phyloP scores from a whole-genome alignment of 2,113 vertebrate genomes.

The Triplophysa siluroides region DNA sequence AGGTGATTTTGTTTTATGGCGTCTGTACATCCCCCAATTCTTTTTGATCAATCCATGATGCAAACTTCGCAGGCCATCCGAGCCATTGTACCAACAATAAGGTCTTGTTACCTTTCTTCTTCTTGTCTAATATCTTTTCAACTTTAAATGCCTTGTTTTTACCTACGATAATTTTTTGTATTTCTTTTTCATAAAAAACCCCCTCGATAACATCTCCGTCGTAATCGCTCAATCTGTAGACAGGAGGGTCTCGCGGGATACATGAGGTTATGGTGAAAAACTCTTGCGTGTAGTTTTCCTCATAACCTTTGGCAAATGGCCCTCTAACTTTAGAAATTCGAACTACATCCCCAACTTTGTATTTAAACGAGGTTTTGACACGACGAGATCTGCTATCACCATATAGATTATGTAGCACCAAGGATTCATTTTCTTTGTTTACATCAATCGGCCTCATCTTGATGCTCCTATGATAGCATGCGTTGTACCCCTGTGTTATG shows the following conservation, averaged over 20 bases:
- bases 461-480: not conserved
- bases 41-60: not conserved
- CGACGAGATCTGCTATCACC: too few species aligned
- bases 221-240: too few species aligned
- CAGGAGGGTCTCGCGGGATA: too few species aligned
- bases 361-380: too few species aligned
- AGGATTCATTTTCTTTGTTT: not conserved
- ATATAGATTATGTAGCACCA: not conserved
- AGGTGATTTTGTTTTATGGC: too few species aligned
- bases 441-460: constrained; percentile 1
- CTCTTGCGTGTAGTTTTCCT: constrained; percentile 24
- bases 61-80: constrained; percentile 1
- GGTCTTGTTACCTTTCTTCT: not conserved
- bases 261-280: too few species aligned
- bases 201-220: not conserved
- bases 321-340: constrained; percentile 1
- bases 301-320: not conserved
- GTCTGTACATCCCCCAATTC: too few species aligned
- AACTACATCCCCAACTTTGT: not conserved
- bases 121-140: not conserved
- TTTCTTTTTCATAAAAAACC: not conserved
- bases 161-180: not conserved
- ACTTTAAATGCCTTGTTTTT: constrained; percentile 7
- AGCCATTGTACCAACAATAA: not conserved
- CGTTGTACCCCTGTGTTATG: not conserved